Conservation (phyloP, 2,888 invertebrate genomes). For the Pycnomerus fuliginosus region DNA sequence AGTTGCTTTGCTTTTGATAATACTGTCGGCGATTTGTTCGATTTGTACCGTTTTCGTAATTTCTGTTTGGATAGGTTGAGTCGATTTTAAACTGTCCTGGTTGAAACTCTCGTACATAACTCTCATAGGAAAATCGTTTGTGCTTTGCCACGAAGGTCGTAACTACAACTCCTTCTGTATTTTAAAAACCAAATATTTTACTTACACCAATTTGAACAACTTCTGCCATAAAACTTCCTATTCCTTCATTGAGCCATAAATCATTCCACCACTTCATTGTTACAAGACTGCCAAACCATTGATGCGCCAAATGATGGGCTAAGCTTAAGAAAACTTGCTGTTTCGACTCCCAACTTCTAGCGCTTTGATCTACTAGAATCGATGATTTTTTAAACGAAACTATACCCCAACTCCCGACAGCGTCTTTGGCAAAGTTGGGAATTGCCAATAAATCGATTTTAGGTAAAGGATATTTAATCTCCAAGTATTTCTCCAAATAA, state of each 20-base stretch:
- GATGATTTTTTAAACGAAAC: conserved; percentile 65
- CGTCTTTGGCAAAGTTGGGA: conserved; percentile 58
- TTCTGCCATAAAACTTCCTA: conserved; percentile 65
- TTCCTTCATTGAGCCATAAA: conserved; percentile 73
- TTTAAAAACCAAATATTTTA: no score
- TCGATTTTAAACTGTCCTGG: conserved; percentile 58
- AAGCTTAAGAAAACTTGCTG: conserved; percentile 54
- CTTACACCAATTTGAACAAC: conserved; percentile 58
- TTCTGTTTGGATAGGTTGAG: conserved; percentile 57
- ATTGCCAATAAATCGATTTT: conserved; percentile 62
- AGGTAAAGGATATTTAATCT: conserved; percentile 55
- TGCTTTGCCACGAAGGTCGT: conserved; percentile 59
- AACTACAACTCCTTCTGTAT: no score
- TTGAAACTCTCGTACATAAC: conserved; percentile 60
- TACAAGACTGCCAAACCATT: conserved; percentile 74
- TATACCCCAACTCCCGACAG: conserved; percentile 61
- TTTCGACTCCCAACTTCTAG: conserved; percentile 49
- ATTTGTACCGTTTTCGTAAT: conserved; percentile 59
- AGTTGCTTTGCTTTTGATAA: conserved; percentile 52
- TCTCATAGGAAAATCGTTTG: conserved; percentile 55
- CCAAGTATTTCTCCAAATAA: conserved; percentile 57
- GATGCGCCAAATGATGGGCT: conserved; percentile 72
- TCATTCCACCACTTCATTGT: conserved; percentile 72
- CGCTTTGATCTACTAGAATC: conserved; percentile 57
- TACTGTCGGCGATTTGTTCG: conserved; percentile 59